Percentiles rank a stretch among this genome's conserved stretches.
Conservation (phyloP, 92 coral and sea anemone species). For the Palythoa grandiflora region DNA sequence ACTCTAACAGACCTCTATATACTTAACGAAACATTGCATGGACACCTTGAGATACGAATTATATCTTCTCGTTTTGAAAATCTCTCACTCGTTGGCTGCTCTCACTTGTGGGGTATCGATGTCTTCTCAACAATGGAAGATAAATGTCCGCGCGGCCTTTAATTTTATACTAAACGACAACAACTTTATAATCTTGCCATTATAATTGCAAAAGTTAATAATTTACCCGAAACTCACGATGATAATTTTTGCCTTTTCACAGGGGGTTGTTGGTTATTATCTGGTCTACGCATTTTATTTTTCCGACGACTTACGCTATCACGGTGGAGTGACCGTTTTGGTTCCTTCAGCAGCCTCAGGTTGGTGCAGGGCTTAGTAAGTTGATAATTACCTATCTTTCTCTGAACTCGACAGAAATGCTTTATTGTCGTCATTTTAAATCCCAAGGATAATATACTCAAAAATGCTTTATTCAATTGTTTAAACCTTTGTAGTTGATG, state of each 20-base stretch:
- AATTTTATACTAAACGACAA: no score
- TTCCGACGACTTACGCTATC: neutral
- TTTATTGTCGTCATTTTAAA: neutral
- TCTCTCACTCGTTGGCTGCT: no score
- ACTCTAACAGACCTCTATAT: no score
- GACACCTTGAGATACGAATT: no score
- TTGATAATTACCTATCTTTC: neutral
- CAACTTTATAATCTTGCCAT: no score
- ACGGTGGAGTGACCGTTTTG: neutral
- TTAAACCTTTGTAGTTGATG: neutral
- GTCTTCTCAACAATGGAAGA: no score
- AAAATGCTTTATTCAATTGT: neutral
- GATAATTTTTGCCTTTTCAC: neutral
- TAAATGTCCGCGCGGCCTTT: no score
- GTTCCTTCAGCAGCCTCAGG: conserved; percentile 10
- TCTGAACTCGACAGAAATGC: neutral
- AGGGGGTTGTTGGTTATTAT: neutral
- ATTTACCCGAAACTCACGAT: no score
- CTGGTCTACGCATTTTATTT: neutral
- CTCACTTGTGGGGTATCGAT: no score
- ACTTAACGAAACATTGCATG: no score
- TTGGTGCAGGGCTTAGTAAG: neutral
- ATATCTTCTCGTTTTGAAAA: no score
- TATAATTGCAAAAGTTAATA: no score
- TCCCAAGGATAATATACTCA: neutral